Evolutionary conservation across 2,113 vertebrate species (phyloP), one percentile per base, ranked within the genome.

Genomic region (Hoplias malabaricus): DNA sequence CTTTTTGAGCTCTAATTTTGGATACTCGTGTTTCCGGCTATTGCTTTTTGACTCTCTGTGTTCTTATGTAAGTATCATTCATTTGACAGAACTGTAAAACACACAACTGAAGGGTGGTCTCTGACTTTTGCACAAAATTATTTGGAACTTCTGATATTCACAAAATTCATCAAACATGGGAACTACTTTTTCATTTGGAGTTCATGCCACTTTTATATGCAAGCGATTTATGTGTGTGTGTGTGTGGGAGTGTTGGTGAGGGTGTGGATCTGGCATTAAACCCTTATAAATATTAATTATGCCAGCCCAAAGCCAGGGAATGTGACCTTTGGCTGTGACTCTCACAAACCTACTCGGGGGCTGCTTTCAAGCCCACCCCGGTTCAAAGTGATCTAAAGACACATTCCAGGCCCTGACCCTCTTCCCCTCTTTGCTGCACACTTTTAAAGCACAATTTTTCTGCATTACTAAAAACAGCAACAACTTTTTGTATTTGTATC

Each of bases 201-300:
- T 61, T 42, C 4, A 7, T 21, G 33, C 61, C 36, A 76, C 33
- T 66, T 75, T 66, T 75, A 66, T 66, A 54, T 66, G 46, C 33
- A 29, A 31, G 62, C 50, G 9, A 75, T 75, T 66, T 66, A 75
- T 66, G 38, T 71, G 53, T 65, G 40, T 19, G 76, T 34, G 5
- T 69, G 43, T 23, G 42, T 71, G 65, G 19, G 43, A 73, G 73
- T 69, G 77, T 62, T 72, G 72, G 53, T 61, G 23, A 75, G 76
- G 76, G 62, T 57, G 73, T 75, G 68, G 73, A 77, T 80, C 71
- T 78, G 54, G 81, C 46, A 84, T 86, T 80, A 84, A 85, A 84
- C 77, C 87, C 85, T 86, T 86, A 87, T 87, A 83, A 86, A 86
- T 89, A 89, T 89, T 85, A 86, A 87, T 86, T 85, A 69, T 86